Conservation (phyloP, 2,113 vertebrate genomes). For the Epinephelus cyanopodus region DNA sequence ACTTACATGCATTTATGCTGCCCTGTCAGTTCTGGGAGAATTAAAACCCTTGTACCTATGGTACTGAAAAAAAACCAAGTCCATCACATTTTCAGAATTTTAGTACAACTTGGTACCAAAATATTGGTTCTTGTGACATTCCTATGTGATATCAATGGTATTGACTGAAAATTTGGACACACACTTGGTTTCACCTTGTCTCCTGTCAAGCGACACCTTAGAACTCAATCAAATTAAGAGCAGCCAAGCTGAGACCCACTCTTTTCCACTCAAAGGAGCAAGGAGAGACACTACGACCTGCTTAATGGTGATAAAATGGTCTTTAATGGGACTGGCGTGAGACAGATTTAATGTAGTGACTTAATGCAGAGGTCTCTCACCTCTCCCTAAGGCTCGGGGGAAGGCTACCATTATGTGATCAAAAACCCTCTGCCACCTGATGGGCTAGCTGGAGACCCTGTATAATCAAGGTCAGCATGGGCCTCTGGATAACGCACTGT, state of each 20-base stretch:
- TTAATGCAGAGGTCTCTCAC: slow-evolving; percentile 64
- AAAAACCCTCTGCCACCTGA: slow-evolving; percentile 62
- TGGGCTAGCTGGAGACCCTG: slow-evolving; percentile 33
- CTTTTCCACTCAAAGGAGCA: slow-evolving; percentile 57
- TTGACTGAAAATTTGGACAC: neutral
- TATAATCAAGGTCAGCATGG: slow-evolving; percentile 61
- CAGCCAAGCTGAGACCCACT: slow-evolving; percentile 53
- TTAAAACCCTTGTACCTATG: too few species aligned
- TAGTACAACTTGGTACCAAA: too few species aligned
- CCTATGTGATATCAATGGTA: neutral
- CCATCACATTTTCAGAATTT: too few species aligned
- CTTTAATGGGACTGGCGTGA: slow-evolving; percentile 66
- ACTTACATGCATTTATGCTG: too few species aligned
- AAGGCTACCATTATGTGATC: slow-evolving; percentile 62
- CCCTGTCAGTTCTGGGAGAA: too few species aligned
- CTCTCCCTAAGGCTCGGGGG: slow-evolving; percentile 53
- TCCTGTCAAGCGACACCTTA: slow-evolving; percentile 36
- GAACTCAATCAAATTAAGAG: slow-evolving; percentile 71
- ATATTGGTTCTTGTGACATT: too few species aligned
- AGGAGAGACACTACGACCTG: slow-evolving; percentile 59
- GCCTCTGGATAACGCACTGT: slow-evolving; percentile 16
- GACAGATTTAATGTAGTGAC: slow-evolving; percentile 73
- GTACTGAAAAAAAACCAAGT: too few species aligned
- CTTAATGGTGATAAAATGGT: slow-evolving; percentile 71
- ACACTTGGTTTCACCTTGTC: slow-evolving; percentile 45